Conservation (phyloP, 2,888 invertebrate species). For the Alentia gelatinosa region DNA sequence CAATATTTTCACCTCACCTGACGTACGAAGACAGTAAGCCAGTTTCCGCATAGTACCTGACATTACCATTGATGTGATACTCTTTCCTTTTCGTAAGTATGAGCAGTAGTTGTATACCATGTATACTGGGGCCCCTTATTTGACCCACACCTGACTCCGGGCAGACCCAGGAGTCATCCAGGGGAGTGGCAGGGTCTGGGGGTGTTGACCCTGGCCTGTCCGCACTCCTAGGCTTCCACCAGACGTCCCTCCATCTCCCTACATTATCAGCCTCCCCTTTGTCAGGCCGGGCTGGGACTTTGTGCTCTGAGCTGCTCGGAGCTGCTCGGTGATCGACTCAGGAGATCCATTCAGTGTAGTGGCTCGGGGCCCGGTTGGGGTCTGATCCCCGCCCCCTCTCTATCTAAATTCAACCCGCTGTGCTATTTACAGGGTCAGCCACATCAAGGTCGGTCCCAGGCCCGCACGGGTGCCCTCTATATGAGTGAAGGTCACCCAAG, state of each 20-base stretch:
- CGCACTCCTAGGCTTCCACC: too few species aligned
- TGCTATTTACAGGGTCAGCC: background rate
- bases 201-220: too few species aligned
- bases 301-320: background rate
- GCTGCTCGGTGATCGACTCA: background rate
- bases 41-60: too few species aligned
- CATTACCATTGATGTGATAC: too few species aligned
- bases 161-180: too few species aligned
- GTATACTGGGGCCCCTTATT: too few species aligned
- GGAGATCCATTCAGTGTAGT: constrained; percentile 6
- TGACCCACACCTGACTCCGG: too few species aligned
- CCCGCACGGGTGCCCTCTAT: background rate
- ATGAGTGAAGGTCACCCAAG: background rate
- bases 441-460: background rate
- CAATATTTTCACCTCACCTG: too few species aligned
- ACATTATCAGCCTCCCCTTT: background rate
- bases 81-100: too few species aligned
- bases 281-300: background rate
- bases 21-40: too few species aligned
- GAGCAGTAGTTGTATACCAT: too few species aligned
- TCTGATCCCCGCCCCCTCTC: background rate
- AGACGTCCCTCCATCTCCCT: background rate
- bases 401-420: background rate
- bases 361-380: background rate
- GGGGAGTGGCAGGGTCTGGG: too few species aligned